Base-by-base conservation (phyloP, 37 sponge, comb jelly and placozoan genomes). In the Amphimedon queenslandica region DNA sequence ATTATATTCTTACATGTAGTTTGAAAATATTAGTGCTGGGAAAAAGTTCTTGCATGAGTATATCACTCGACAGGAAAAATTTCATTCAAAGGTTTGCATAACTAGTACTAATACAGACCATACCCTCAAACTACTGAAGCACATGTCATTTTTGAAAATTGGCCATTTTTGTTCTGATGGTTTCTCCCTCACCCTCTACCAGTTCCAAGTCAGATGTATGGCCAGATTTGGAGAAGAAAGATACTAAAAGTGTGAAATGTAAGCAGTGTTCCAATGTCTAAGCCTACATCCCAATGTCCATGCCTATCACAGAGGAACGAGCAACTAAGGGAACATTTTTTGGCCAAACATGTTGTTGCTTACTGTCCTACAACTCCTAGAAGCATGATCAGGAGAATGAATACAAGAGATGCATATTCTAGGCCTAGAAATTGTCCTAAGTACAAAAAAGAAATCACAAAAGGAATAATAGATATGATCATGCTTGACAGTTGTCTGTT, bases 141-240 rank as follows among this genome's bases (percentile, higher is more conserved):
- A n/a, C n/a, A n/a, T n/a, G n/a, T n/a, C n/a, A n/a, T n/a, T n/a
- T n/a, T n/a, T n/a, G n/a, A n/a, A n/a, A n/a, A n/a, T n/a, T n/a
- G n/a, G n/a, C n/a, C n/a, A n/a, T n/a, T n/a, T n/a, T n/a, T n/a
- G n/a, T n/a, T n/a, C n/a, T n/a, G n/a, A n/a, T n/a, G n/a, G n/a
- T n/a, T n/a, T n/a, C n/a, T n/a, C n/a, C n/a, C n/a, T n/a, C n/a
- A n/a, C n/a, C n/a, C n/a, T n/a, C n/a, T n/a, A 38, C 16, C 35
- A n/a, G 51, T 47, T 18, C 8, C 13, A 8, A 66, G 37, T 70
- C 71, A 70, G 71, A 70, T 41, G 71, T 70, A 18, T 39, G 71
- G 71, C 40, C 35, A 42, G 40, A 30, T n/a, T 70, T 70, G 29
- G 71, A 61, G 63, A 27, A 29, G 21, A 8, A 39, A 39, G 42